These are phyloP conservation scores for Nasonovia ribisnigri DNA, from an alignment of 2,888 invertebrate species.

Conservation along the genomic window DNA sequence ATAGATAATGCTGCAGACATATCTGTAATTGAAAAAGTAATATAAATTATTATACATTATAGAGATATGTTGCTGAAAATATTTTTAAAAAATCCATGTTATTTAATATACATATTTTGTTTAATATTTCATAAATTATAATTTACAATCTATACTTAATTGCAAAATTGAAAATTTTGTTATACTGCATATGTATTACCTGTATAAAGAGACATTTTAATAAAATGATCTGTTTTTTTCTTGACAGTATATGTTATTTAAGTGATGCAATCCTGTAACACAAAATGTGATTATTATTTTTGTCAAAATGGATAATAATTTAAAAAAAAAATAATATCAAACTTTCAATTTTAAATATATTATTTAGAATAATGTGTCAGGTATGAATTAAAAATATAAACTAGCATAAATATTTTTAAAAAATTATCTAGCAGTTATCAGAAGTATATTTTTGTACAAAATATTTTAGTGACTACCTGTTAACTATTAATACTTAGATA, in stretches of 20 bases:
- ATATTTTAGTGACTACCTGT: no score
- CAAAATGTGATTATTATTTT: neutral
- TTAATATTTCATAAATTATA: neutral
- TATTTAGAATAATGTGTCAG: neutral
- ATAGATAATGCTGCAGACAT: conserved; percentile 91
- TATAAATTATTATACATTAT: neutral
- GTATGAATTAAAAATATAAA: neutral
- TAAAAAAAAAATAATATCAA: neutral
- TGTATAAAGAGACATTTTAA: conserved; percentile 60
- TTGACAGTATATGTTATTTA: neutral
- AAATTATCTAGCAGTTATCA: neutral
- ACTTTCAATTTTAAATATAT: neutral
- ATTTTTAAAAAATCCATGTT: neutral
- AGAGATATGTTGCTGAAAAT: neutral
- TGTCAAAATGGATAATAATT: neutral
- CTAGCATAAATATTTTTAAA: neutral
- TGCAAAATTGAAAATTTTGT: neutral
- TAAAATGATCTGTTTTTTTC: neutral
- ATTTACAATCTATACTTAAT: neutral
- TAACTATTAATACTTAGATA: no score
- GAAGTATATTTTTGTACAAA: neutral
- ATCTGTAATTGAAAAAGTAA: conserved; percentile 72
- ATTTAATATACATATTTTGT: neutral
- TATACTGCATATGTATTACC: conserved; percentile 26
- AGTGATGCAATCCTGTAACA: conserved; percentile 16